Percentiles rank a stretch among this genome's conserved stretches.
These are phyloP conservation scores for Lathronympha strigana DNA, from an alignment of 2,888 invertebrate species.

Conservation along the genomic window DNA sequence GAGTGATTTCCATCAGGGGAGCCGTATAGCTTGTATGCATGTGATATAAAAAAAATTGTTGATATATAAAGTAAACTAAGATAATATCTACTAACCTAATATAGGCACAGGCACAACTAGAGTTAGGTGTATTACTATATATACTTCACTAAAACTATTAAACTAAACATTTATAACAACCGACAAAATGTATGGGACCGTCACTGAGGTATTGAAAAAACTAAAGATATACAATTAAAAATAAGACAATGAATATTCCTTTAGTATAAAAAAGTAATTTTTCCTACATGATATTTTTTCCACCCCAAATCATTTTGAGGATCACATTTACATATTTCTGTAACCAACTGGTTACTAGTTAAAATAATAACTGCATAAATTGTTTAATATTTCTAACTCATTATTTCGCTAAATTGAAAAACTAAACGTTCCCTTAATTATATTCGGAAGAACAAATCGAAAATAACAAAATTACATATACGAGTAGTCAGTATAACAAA, in stretches of 20 bases:
- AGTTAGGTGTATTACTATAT: slow-evolving; percentile 13
- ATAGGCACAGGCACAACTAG: slow-evolving; percentile 38
- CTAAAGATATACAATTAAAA: neutral
- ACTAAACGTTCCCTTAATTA: neutral
- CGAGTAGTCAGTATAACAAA: no score
- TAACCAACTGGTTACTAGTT: no score
- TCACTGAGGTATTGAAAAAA: neutral
- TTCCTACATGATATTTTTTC: no score
- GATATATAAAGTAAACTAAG: slow-evolving; percentile 5
- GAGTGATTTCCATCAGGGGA: neutral
- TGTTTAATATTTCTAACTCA: neutral
- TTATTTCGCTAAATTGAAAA: slow-evolving; percentile 6
- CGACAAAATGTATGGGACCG: neutral
- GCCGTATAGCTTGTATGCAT: no score
- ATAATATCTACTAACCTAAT: slow-evolving; percentile 12
- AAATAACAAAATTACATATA: neutral
- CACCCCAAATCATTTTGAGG: no score
- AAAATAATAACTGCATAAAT: no score
- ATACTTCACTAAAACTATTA: neutral
- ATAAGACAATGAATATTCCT: neutral
- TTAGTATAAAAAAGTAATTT: neutral
- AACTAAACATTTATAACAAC: slow-evolving; percentile 16
- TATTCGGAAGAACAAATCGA: neutral
- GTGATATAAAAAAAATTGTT: neutral
- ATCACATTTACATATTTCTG: no score